A percentile compares a stretch with the other conserved stretches of the same genome.
Conservation (phyloP, 2,888 invertebrate species). For the Apamea anceps region DNA sequence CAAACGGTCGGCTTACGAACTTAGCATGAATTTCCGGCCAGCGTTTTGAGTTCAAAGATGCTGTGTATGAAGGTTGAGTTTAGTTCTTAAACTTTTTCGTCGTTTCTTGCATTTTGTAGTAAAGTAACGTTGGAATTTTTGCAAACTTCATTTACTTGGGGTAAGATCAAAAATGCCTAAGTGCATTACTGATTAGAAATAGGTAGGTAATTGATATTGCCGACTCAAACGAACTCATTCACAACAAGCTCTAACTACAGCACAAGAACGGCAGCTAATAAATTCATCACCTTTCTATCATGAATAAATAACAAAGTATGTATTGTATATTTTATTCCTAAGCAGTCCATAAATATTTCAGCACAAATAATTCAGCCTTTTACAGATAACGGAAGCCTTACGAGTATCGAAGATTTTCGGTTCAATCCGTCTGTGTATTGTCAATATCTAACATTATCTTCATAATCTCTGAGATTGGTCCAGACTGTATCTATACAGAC, state of each 20-base stretch:
- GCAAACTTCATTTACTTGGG: neutral
- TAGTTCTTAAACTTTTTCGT: neutral
- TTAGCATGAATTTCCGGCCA: constrained; percentile 15
- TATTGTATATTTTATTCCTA: constrained; percentile 51
- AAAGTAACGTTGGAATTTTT: no score
- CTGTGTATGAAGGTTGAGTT: neutral
- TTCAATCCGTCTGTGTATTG: constrained; percentile 50
- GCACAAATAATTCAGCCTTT: constrained; percentile 52
- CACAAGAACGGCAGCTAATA: constrained; percentile 15
- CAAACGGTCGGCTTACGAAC: constrained; percentile 33
- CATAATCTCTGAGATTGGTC: constrained; percentile 58
- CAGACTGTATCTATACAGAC: constrained; percentile 21
- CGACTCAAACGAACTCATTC: constrained; percentile 3
- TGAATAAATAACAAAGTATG: constrained; percentile 42
- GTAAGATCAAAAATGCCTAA: neutral
- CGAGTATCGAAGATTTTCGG: constrained; percentile 35
- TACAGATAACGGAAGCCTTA: constrained; percentile 40
- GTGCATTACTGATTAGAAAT: neutral
- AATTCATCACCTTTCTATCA: constrained; percentile 38
- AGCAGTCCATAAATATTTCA: constrained; percentile 55
- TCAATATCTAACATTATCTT: constrained; percentile 57
- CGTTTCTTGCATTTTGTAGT: neutral
- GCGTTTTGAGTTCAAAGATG: neutral
- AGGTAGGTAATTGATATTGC: no score
- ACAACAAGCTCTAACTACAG: constrained; percentile 8